Conservation (phyloP, 2,113 vertebrate genomes). For the Peromyscus leucopus region DNA sequence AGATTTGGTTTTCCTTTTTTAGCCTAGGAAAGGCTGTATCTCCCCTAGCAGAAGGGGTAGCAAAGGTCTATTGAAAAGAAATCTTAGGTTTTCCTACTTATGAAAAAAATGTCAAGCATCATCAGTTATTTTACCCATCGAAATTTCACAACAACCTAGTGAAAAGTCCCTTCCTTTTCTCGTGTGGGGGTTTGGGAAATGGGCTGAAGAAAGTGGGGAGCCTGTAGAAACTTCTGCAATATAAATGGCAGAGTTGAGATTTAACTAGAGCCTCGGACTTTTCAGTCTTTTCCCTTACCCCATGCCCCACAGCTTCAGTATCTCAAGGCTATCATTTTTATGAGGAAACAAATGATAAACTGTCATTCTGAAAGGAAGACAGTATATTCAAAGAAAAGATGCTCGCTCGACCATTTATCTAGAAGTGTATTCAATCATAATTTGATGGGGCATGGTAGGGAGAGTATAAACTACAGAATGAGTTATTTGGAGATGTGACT, state of each 20-base stretch:
- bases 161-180: neutral
- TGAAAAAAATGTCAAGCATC: neutral
- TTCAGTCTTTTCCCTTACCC: neutral
- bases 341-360: neutral
- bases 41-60: neutral
- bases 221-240: neutral
- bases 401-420: neutral
- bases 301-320: fast-evolving
- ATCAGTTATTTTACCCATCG: neutral
- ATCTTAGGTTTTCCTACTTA: neutral
- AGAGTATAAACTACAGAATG: neutral
- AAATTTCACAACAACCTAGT: neutral
- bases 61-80: neutral
- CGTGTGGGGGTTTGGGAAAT: neutral
- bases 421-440: neutral
- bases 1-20: neutral
- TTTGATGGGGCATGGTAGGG: neutral
- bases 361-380: neutral
- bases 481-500: neutral
- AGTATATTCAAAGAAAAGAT: neutral
- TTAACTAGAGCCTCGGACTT: neutral
- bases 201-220: neutral
- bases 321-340: neutral
- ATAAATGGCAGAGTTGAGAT: fast-evolving
- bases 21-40: neutral